A percentile compares a stretch with the other conserved stretches of the same genome.
phyloP scores from a whole-genome alignment of 2,888 invertebrate genomes.

The Polia nebulosa region DNA sequence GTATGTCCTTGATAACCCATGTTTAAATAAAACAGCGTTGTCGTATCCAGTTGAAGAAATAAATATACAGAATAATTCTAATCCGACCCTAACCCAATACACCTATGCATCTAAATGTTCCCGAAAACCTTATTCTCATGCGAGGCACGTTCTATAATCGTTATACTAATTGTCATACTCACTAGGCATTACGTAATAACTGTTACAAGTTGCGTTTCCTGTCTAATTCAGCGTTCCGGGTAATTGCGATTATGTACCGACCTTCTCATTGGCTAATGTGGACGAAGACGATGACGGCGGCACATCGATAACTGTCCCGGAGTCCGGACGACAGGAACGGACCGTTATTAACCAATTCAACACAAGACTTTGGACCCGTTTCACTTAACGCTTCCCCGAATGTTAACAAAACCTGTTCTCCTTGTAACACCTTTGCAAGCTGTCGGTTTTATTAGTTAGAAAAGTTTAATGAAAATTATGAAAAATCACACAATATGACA shows the following conservation, averaged over 20 bases:
- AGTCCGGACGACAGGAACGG: constrained; percentile 80
- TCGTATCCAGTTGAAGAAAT: not conserved
- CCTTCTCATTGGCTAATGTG: constrained; percentile 83
- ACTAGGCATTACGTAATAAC: constrained; percentile 55
- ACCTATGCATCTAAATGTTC: constrained; percentile 2
- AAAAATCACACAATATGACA: not conserved
- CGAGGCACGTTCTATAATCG: constrained; percentile 40
- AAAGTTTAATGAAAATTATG: constrained; percentile 4
- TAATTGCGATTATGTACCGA: constrained; percentile 81
- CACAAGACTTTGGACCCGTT: constrained; percentile 81
- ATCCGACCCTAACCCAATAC: not conserved
- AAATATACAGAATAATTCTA: not conserved
- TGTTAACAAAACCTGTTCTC: constrained; percentile 34
- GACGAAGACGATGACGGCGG: constrained; percentile 75
- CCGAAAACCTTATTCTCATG: constrained; percentile 8
- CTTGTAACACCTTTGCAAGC: not conserved
- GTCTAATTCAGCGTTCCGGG: constrained; percentile 80
- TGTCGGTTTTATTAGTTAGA: not conserved
- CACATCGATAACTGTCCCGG: constrained; percentile 79
- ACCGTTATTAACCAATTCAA: constrained; percentile 87
- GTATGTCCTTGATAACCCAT: not conserved
- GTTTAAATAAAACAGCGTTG: not conserved
- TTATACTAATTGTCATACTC: constrained; percentile 46
- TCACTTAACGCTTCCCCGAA: constrained; percentile 61
- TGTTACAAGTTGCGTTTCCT: constrained; percentile 74